Evolutionary conservation across 2,113 vertebrate species (phyloP), one percentile per base, ranked within the genome.

Genomic region (Upupa epops): DNA sequence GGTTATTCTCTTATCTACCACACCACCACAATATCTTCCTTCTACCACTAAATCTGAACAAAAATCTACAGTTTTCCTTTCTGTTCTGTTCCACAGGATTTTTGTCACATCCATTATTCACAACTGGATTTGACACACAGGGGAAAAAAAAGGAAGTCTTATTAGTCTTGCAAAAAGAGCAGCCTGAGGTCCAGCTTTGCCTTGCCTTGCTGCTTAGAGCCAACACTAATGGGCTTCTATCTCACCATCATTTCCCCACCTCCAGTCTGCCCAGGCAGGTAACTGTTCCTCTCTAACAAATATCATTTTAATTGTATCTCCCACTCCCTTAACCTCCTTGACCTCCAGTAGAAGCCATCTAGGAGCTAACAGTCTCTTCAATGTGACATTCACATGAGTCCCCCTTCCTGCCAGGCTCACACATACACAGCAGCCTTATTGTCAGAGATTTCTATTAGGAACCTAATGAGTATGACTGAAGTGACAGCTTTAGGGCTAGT

Each of bases 271-370:
- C 26, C 63, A 91, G 93, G 79, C 92, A 95, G 96, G 77, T 60
- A 89, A 90, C 96, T 92, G 48, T 65, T 96, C 96, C 93, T 90
- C 79, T 95, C 97, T 96, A 94, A 93, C 89, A 95, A 97, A 96
- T 88, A 89, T 89, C 71, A 88, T 95, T 96, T 92, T 96, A 97
- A 98, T 96, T 95, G 94, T 90, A 89, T 88, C 40, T 94, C 94
- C 90, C 80, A 86, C 86, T 97, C 97, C 90, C 97, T 96, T 96
- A 97, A 96, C 96, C 96, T 96, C 94, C 94, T 93, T 80, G 80
- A 97, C 97, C 97, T 94, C 83, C 89, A 94, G 93, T 97, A 97
- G 97, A 97, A 97, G 92, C 92, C 88, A 85, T 48, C 90, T 92
- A 81, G 26, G 6, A 92, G 90, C 93, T 95, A 96, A 96, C 95